phyloP scores from a whole-genome alignment of 2,888 invertebrate species.

The Oasisia sp. region DNA sequence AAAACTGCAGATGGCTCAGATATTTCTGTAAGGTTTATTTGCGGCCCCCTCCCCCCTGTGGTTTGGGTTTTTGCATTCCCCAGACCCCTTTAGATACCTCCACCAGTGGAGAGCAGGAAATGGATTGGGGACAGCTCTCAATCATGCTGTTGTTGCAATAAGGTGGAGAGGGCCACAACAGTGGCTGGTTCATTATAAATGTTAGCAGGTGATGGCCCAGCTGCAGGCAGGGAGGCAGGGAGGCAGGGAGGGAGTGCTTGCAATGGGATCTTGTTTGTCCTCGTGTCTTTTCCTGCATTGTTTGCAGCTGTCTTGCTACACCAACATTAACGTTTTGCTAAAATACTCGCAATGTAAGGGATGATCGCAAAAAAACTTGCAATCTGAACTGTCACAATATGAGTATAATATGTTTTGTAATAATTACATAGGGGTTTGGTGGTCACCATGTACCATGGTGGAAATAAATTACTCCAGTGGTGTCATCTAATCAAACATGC shows the following conservation, averaged over 20 bases:
- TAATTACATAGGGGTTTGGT: no score
- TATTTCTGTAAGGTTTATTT: background rate
- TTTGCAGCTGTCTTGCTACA: background rate
- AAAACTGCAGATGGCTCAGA: background rate
- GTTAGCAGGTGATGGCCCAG: background rate
- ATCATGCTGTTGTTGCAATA: background rate
- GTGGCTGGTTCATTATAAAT: slow-evolving; percentile 1
- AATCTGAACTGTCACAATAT: no score
- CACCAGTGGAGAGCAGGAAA: background rate
- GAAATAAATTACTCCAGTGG: no score
- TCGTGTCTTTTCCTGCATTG: background rate
- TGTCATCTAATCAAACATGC: no score
- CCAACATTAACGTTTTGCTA: no score
- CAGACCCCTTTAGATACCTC: background rate
- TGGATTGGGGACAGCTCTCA: background rate
- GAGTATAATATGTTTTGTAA: no score
- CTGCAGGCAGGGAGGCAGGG: background rate
- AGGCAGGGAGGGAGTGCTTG: no score
- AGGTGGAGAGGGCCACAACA: background rate
- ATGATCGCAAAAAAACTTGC: no score
- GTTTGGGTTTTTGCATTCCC: background rate
- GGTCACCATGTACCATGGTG: no score
- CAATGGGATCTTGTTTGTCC: background rate
- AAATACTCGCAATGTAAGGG: no score
- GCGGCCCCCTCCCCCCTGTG: background rate